Evolutionary conservation across 2,888 invertebrate genomes (phyloP), one percentile per base, ranked within the genome.

Genomic region (Diarsia dahlii): DNA sequence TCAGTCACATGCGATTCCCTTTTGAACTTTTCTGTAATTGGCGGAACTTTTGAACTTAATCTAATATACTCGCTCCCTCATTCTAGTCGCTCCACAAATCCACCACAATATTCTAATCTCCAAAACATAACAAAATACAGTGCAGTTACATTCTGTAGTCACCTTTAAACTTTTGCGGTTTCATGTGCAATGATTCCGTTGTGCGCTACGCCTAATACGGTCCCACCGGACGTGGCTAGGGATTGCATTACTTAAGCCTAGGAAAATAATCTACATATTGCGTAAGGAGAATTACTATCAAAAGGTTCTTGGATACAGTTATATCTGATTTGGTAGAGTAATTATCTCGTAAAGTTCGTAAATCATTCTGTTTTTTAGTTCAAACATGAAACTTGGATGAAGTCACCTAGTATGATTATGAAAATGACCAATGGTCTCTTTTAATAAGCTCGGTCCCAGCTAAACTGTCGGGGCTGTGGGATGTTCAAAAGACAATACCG

Each of bases 101-200:
- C 39, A 39, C 39, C 39, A 3, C 39, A 39, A 39, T 5, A 39
- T 39, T 39, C 39, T 39, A 4, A 39, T 39, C 39, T 5, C 39
- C 39, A 39, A 39, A 39, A 2, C 39, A 39, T 3, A 39, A 39
- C 39, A 39, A 39, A 39, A 5, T 4, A 39, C 39, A 39, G 39
- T 2, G 5, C 3, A 39, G 39, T 39, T 39, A 39, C 45, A 63
- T 45, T 63, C 74, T 65, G 64, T 39, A 73, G 3, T 73, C 56
- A 20, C 58, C 74, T 46, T 81, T 65, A 34, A 46, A 60, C 18
- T 58, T 10, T 50, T 78, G 76, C 39, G 82, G 82, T 82, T 76
- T 50, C 12, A 39, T 58, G 52, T 34, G 52, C 54, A 65, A 67
- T 48, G 60, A 13, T 64, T 65, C 48, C 6, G 34, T 46, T 82